phyloP scores from a whole-genome alignment of 1,140 invertebrate genomes.

The Acromyrmex heyeri region DNA sequence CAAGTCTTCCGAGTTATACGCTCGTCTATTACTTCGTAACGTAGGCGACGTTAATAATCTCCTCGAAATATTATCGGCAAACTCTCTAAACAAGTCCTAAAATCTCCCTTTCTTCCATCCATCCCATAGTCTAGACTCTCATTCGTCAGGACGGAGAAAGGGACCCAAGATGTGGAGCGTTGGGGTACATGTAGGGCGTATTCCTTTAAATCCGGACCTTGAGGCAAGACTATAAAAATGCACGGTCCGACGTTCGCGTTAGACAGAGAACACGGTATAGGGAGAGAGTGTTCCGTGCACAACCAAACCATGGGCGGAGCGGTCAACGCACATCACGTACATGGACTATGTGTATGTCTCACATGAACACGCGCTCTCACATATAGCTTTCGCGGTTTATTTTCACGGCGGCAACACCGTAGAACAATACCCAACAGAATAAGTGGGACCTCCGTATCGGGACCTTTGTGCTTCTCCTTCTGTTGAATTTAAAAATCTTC shows the following conservation, averaged over 20 bases:
- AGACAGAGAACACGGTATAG: constrained; percentile 10
- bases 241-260: constrained; percentile 20
- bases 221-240: constrained; percentile 71
- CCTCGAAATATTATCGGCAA: constrained; percentile 16
- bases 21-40: constrained; percentile 1
- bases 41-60: constrained; percentile 24
- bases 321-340: constrained; percentile 34
- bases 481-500: too few relatives aligned
- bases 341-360: constrained; percentile 56
- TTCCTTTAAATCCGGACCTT: constrained; percentile 68
- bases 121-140: neutral
- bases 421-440: constrained; percentile 48
- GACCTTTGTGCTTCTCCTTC: neutral
- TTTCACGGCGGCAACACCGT: neutral
- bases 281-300: constrained; percentile 1
- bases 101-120: neutral
- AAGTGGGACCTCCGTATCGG: neutral
- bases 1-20: neutral
- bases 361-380: constrained; percentile 1
- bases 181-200: constrained; percentile 24
- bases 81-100: constrained; percentile 10
- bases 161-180: neutral
- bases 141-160: constrained; percentile 35
- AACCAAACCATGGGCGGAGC: constrained; percentile 71
- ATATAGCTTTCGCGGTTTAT: constrained; percentile 9